A percentile compares a stretch with the other conserved stretches of the same genome.
Evolutionary conservation across 2,797 vertebrate genomes (phyloP).

Genomic region (Myripristis jacobus): DNA sequence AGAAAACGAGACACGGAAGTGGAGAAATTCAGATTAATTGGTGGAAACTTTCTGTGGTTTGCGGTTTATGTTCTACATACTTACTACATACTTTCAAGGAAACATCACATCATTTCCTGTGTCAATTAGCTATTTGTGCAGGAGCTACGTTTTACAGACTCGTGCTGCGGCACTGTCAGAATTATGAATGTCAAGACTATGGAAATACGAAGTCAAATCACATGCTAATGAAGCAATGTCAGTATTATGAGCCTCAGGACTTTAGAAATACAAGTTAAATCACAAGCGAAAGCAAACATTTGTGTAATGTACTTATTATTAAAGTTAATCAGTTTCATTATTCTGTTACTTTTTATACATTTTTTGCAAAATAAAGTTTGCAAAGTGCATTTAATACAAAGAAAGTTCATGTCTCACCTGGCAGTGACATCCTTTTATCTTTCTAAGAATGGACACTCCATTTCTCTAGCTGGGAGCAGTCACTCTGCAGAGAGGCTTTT

Average conservation of each 20-base stretch:
- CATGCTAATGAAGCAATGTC: no score
- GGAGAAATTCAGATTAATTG: constrained; percentile 54
- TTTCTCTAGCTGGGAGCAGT: constrained; percentile 76
- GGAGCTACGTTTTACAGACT: constrained; percentile 13
- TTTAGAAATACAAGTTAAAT: no score
- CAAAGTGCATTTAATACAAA: constrained; percentile 9
- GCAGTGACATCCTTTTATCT: constrained; percentile 87
- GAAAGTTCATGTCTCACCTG: constrained; percentile 74
- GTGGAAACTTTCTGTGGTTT: constrained; percentile 77
- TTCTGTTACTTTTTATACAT: not conserved
- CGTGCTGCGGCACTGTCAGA: constrained; percentile 7
- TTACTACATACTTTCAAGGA: constrained; percentile 40
- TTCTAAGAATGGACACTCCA: constrained; percentile 81
- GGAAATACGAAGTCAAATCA: not conserved
- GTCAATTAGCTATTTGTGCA: constrained; percentile 40
- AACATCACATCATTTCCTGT: constrained; percentile 69
- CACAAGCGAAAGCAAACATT: no score
- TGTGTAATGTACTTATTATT: not conserved
- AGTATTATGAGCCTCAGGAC: no score
- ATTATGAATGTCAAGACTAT: constrained; percentile 4
- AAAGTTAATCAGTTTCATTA: not conserved
- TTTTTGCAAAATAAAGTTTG: constrained; percentile 1
- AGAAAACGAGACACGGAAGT: constrained; percentile 39
- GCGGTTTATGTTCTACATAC: constrained; percentile 50
- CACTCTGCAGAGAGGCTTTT: constrained; percentile 64